Evolutionary conservation across 1,140 invertebrate species (phyloP).

Genomic region (Portunus trituberculatus): DNA sequence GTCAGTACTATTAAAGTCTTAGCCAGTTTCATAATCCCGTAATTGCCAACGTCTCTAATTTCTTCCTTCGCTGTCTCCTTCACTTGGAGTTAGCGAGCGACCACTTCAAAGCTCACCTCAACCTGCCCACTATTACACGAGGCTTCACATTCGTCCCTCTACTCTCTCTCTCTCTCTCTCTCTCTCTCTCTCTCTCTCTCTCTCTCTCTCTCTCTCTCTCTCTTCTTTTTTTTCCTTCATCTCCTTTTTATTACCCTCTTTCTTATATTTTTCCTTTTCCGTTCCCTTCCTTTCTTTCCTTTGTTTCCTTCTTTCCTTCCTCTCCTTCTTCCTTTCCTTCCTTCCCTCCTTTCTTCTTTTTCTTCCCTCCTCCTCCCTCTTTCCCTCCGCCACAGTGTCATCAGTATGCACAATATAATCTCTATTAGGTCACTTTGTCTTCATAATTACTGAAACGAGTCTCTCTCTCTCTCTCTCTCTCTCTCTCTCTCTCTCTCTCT

Average conservation of each 20-base stretch:
- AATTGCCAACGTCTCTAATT: too few relatives aligned
- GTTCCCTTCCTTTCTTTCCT: neutral
- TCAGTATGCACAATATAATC: conserved; percentile 14
- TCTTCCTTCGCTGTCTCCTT: too few relatives aligned
- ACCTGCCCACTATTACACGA: too few relatives aligned
- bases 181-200: neutral
- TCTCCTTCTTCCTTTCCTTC: neutral
- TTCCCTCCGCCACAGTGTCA: neutral
- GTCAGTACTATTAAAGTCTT: too few relatives aligned
- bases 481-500: conserved; percentile 17
- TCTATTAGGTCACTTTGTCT: conserved; percentile 22
- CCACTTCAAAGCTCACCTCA: too few relatives aligned
- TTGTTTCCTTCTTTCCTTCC: neutral
- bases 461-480: conserved; percentile 11
- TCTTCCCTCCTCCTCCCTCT: neutral
- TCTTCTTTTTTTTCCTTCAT: neutral
- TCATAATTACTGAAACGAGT: conserved; percentile 14
- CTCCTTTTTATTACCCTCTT: neutral
- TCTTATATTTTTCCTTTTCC: neutral
- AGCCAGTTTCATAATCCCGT: too few relatives aligned
- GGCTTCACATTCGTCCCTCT: too few relatives aligned
- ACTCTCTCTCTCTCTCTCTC: neutral
- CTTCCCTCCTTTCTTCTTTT: neutral
- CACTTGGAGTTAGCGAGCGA: too few relatives aligned
- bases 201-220: neutral